Evolutionary conservation across 2,113 vertebrate species (phyloP).

Genomic region (Strigops habroptila): DNA sequence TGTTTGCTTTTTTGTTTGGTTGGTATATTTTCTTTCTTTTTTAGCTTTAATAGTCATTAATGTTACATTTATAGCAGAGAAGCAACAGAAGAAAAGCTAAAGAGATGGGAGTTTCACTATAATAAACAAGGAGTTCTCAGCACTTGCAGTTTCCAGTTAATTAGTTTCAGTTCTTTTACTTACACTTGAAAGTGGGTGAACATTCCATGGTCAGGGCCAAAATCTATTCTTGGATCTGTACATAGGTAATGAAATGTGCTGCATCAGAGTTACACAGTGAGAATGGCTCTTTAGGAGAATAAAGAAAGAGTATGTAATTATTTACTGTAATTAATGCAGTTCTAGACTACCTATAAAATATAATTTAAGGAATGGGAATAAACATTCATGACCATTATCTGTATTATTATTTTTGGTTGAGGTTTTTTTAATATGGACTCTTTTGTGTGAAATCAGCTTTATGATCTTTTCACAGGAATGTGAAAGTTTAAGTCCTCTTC

Average conservation of each 20-base stretch:
- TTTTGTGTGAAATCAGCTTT: background rate
- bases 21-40: background rate
- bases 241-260: background rate
- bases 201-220: background rate
- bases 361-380: background rate
- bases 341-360: background rate
- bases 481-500: background rate
- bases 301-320: background rate
- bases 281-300: background rate
- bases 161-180: background rate
- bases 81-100: background rate
- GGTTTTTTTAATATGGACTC: background rate
- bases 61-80: background rate
- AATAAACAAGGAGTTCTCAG: background rate
- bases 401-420: background rate
- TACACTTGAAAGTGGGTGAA: background rate
- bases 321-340: background rate
- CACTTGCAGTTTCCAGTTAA: background rate
- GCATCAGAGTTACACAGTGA: background rate
- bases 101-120: background rate
- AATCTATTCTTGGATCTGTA: background rate
- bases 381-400: background rate
- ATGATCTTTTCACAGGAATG: background rate
- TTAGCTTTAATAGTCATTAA: background rate
- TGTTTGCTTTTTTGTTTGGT: background rate